Conservation (phyloP, 2,113 vertebrate genomes). For the Sinocyclocheilus anophthalmus region DNA sequence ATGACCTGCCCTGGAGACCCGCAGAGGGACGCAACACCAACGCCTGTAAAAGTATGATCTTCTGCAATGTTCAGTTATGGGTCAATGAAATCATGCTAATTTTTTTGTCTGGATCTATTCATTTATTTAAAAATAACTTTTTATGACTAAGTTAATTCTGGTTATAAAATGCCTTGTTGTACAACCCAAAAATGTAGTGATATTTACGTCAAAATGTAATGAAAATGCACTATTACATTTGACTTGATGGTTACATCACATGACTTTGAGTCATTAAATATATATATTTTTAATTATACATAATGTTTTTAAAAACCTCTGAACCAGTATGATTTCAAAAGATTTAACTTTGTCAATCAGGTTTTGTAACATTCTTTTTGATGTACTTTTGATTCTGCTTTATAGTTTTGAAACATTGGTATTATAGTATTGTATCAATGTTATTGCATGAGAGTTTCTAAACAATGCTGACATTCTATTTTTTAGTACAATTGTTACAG, state of each 20-base stretch:
- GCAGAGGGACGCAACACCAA: slow-evolving; percentile 95
- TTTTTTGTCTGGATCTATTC: neutral
- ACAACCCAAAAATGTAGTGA: neutral
- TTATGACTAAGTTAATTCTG: neutral
- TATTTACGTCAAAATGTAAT: neutral
- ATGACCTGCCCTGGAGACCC: slow-evolving; percentile 92
- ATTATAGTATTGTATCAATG: neutral
- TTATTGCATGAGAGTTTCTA: neutral
- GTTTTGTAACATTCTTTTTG: no score
- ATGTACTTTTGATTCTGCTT: neutral
- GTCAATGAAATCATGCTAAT: neutral
- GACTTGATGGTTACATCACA: no score
- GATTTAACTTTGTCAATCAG: no score
- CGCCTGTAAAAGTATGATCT: slow-evolving; percentile 88
- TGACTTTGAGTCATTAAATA: neutral
- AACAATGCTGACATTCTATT: neutral
- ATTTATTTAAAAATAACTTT: neutral
- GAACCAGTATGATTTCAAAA: no score
- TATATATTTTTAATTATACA: neutral
- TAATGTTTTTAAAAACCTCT: neutral
- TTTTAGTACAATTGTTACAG: neutral
- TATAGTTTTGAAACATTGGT: neutral
- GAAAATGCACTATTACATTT: no score
- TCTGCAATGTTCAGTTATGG: neutral
- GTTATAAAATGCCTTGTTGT: neutral